Conservation (phyloP, 2,797 vertebrate genomes). For the Trematomus bernacchii region DNA sequence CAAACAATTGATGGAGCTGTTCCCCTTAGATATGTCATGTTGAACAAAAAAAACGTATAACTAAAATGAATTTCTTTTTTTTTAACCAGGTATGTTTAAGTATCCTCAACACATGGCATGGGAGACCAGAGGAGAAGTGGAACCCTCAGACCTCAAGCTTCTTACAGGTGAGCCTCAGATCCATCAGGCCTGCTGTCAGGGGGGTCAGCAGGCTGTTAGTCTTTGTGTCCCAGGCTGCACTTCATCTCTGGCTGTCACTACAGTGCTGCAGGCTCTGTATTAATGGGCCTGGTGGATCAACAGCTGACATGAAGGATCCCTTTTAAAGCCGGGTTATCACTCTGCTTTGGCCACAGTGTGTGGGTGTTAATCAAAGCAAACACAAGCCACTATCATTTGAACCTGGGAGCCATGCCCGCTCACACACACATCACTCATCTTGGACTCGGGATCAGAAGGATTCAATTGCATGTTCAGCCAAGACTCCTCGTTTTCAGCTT, state of each 20-base stretch:
- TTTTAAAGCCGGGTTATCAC: constrained; percentile 53
- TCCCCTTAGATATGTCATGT: not conserved
- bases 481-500: not conserved
- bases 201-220: constrained; percentile 34
- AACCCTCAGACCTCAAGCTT: constrained; percentile 99
- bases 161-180: constrained; percentile 90
- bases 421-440: constrained; percentile 38
- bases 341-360: constrained; percentile 35
- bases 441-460: constrained; percentile 7
- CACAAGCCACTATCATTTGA: constrained; percentile 32
- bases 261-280: constrained; percentile 27
- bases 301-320: constrained; percentile 59
- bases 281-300: constrained; percentile 45
- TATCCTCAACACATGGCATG: constrained; percentile 99
- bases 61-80: not conserved
- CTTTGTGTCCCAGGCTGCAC: constrained; percentile 26
- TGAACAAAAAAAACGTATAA: not conserved
- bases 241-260: constrained; percentile 54
- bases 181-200: constrained; percentile 21
- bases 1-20: not conserved
- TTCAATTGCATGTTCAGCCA: constrained; percentile 2
- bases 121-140: constrained; percentile 99
- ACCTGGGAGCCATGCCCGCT: constrained; percentile 34
- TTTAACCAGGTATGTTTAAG: constrained; percentile 97
- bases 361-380: constrained; percentile 52